Evolutionary conservation across 2,113 vertebrate species (phyloP).

Genomic region (Hypocryptadius cinnamomeus): DNA sequence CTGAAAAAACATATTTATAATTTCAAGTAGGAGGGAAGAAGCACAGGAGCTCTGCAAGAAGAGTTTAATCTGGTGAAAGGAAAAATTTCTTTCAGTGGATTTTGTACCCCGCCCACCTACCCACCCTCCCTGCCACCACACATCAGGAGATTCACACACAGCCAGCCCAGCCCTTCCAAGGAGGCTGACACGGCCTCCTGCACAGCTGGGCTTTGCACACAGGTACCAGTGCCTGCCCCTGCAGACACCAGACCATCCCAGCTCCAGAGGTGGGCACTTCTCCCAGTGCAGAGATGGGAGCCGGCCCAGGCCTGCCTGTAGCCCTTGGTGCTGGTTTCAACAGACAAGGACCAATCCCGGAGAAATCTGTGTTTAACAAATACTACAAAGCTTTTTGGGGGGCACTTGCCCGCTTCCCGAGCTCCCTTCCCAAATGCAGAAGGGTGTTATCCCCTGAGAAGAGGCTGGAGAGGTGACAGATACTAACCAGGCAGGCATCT

Average conservation of each 20-base stretch:
- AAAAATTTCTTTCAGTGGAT: neutral
- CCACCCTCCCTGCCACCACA: neutral
- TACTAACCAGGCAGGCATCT: neutral
- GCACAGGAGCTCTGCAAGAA: neutral
- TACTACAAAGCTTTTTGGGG: neutral
- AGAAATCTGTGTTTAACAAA: neutral
- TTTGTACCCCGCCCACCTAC: neutral
- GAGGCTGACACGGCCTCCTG: neutral
- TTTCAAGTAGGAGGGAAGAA: neutral
- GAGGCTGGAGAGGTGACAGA: neutral
- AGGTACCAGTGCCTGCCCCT: neutral
- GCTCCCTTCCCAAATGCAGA: neutral
- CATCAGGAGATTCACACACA: neutral
- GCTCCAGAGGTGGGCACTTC: neutral
- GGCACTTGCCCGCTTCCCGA: neutral
- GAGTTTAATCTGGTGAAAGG: neutral
- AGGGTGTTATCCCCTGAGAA: neutral
- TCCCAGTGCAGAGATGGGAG: neutral
- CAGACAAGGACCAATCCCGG: neutral
- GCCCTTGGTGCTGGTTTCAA: neutral
- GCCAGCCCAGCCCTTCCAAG: neutral
- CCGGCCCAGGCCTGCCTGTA: neutral
- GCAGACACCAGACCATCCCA: neutral
- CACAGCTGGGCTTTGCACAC: neutral
- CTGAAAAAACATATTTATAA: slow-evolving; percentile 18